These are phyloP conservation scores for Colletes latitarsis DNA, from an alignment of 1,140 invertebrate genomes.

Conservation along the genomic window DNA sequence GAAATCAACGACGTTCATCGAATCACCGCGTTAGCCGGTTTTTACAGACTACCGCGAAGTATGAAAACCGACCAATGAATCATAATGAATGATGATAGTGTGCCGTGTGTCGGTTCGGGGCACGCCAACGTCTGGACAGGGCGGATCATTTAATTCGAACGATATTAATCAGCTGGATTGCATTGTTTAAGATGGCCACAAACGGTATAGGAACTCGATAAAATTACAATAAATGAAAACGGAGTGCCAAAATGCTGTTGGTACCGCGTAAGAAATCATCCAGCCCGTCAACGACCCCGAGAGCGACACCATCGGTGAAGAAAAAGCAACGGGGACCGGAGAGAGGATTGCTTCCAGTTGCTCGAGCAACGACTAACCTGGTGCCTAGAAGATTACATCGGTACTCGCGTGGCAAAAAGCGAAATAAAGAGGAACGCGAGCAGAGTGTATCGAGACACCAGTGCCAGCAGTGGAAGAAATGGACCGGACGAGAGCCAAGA, in stretches of 20 bases:
- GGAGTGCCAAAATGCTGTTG: too few species aligned
- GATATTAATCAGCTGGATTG: not conserved
- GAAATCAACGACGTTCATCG: conserved; percentile 39
- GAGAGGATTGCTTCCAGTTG: not conserved
- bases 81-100: not conserved
- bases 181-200: too few species aligned
- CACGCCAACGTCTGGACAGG: too few species aligned
- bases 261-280: not conserved
- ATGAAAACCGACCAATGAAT: not conserved
- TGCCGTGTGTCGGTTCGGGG: too few species aligned
- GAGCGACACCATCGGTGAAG: too few species aligned
- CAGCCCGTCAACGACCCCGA: too few species aligned
- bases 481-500: conserved; percentile 18
- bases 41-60: not conserved
- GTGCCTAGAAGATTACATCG: conserved; percentile 14
- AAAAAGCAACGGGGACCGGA: not conserved
- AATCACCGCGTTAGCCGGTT: conserved; percentile 4
- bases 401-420: not conserved
- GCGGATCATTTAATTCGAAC: not conserved
- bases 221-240: too few species aligned
- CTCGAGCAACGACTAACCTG: not conserved
- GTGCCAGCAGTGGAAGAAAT: conserved; percentile 37
- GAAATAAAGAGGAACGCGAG: not conserved
- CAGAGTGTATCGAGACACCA: not conserved
- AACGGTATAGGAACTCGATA: too few species aligned